These are phyloP conservation scores for Lophura nycthemera DNA, from an alignment of 2,113 vertebrate species.

Conservation along the genomic window DNA sequence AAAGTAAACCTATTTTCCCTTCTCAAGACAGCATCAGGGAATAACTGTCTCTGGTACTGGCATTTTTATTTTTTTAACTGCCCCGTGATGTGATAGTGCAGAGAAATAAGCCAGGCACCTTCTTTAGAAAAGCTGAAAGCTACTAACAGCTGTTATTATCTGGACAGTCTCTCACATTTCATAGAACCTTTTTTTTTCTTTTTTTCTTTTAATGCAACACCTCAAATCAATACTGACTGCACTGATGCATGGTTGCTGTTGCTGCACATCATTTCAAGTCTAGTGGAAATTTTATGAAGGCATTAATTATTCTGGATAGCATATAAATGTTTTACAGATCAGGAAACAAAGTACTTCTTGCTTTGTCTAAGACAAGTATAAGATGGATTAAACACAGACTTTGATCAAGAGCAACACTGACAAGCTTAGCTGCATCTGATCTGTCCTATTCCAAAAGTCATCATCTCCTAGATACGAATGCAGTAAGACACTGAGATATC, in stretches of 20 bases:
- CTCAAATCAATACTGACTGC: background rate
- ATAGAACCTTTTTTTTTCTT: background rate
- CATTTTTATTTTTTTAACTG: background rate
- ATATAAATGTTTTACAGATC: background rate
- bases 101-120: background rate
- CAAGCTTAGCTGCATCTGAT: background rate
- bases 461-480: background rate
- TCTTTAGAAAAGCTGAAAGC: background rate
- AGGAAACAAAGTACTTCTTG: background rate
- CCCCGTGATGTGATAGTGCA: fast-evolving
- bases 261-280: background rate
- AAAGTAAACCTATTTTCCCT: background rate
- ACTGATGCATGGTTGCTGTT: background rate
- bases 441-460: background rate
- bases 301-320: background rate
- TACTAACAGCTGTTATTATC: background rate
- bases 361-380: background rate
- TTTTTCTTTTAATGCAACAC: background rate
- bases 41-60: background rate
- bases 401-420: background rate
- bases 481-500: background rate
- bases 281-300: background rate
- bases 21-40: background rate
- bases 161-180: too few relatives aligned
- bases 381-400: background rate